Base-by-base conservation (phyloP, 30 jellyfish, hydroid and myxozoan genomes). In the Mastigias papua region DNA sequence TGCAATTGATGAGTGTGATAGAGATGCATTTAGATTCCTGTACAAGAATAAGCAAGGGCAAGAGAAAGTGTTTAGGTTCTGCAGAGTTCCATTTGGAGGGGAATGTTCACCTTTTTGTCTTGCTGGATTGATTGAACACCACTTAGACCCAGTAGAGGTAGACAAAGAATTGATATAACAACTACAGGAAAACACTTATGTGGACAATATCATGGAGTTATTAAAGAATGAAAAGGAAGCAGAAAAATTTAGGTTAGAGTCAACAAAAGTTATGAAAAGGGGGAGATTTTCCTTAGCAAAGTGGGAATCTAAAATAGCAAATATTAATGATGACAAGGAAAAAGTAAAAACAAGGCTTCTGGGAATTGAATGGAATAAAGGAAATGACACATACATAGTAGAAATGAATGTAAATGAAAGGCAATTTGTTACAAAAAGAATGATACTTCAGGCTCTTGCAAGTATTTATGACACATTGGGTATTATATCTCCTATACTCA, bases 81-180 rank as follows among this genome's bases (percentile, higher is more conserved):
- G 86, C 58, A 82, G 92, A 79, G 92, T 69, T 2, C 92, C 86
- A 28, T 82, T 82, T 82, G 92, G 92, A 29, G 92, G 92, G 31
- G 92, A 82, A 69, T 67, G 86, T 50, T 82, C 92, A 2, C 92
- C 92, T 69, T 68, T 82, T 37, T 48, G 48, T 13, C 63, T 82
- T 19, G 86, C 86, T 35, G 92, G 74, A 23, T 86, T 82, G 0
- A 16, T 69, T 48, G 69, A 82, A 37, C 7, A 81, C 22, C 91
- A 68, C 32, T 37, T 81, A 27, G 83, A 81, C 37, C 37, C 85
- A 73, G 37, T 26, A 48, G 50, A 37, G 49, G 85, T 71, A 73
- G 85, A 42, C 13, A 49, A 73, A 17, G 37, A 20, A 35, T 71
- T 73, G 21, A 73, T 16, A 26, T 48, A 48, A 37, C 25, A 19